Conservation (phyloP, 2,888 invertebrate genomes). For the Zhengitettix transpicula region DNA sequence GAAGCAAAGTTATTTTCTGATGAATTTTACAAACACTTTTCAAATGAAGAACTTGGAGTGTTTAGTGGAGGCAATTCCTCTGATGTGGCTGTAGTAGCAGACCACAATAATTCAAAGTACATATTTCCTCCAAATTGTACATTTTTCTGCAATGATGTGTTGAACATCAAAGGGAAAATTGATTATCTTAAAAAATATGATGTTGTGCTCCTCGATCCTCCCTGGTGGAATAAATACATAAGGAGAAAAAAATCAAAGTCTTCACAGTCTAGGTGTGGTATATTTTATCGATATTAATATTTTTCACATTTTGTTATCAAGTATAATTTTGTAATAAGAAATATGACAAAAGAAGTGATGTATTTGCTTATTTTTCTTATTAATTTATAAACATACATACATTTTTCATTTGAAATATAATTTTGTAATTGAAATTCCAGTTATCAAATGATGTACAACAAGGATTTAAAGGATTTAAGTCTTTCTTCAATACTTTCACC, state of each 20-base stretch:
- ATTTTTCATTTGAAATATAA: constrained; percentile 1
- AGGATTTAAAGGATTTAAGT: constrained; percentile 54
- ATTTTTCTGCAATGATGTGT: constrained; percentile 51
- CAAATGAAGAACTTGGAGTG: constrained; percentile 17
- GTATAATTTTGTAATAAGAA: constrained; percentile 9
- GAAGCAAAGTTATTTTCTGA: constrained; percentile 23
- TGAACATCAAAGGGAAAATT: constrained; percentile 36
- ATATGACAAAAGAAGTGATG: no score
- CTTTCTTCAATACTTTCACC: constrained; percentile 40
- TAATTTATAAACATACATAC: background rate
- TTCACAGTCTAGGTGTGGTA: constrained; percentile 38
- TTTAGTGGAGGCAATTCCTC: constrained; percentile 41
- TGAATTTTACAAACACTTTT: constrained; percentile 26
- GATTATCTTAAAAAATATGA: constrained; percentile 43
- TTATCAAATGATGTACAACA: constrained; percentile 64
- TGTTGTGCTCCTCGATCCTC: constrained; percentile 79
- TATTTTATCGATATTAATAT: background rate
- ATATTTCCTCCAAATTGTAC: constrained; percentile 47
- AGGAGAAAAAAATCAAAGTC: constrained; percentile 52
- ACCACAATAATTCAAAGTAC: constrained; percentile 31
- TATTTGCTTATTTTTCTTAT: no score
- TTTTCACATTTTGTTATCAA: background rate
- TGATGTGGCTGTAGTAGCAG: constrained; percentile 31
- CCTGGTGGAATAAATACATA: constrained; percentile 93
- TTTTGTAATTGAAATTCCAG: constrained; percentile 27